These are phyloP conservation scores for Ursus arctos DNA, from an alignment of 2,113 vertebrate species.

Conservation along the genomic window DNA sequence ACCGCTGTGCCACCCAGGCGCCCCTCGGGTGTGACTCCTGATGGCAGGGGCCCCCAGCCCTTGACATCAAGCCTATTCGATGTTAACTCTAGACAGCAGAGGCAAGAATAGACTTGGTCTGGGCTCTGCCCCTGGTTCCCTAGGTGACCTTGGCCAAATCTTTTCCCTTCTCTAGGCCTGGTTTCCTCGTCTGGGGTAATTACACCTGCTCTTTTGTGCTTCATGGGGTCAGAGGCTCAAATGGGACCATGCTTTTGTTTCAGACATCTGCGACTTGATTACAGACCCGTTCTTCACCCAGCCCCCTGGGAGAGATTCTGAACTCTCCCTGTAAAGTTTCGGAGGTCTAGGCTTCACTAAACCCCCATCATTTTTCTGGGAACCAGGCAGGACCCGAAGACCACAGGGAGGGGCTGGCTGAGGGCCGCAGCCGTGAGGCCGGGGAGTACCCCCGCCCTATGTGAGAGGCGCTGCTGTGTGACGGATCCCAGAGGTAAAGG, in stretches of 20 bases:
- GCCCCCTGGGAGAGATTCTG: not conserved
- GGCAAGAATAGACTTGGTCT: not conserved
- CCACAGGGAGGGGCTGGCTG: not conserved
- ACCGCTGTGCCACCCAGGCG: too few species aligned
- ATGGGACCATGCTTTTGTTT: not conserved
- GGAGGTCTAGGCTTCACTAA: not conserved
- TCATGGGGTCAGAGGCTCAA: not conserved
- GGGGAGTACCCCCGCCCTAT: fast-evolving
- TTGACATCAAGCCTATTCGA: not conserved
- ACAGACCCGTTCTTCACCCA: not conserved
- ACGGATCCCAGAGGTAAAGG: not conserved
- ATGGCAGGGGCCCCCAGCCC: not conserved
- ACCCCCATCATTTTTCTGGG: not conserved
- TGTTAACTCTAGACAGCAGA: not conserved
- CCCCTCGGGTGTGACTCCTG: not conserved
- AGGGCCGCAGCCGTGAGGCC: too few species aligned
- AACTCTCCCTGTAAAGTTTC: not conserved
- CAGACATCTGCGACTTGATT: not conserved
- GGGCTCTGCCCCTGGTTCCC: not conserved
- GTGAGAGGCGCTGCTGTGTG: not conserved
- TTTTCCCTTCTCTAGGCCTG: not conserved
- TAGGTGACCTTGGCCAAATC: not conserved
- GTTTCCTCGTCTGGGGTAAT: not conserved
- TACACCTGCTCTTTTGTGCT: not conserved
- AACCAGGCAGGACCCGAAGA: not conserved